Evolutionary conservation across 2,888 invertebrate genomes (phyloP), one percentile per base, ranked within the genome.

Genomic region (Uloborus plumipes): DNA sequence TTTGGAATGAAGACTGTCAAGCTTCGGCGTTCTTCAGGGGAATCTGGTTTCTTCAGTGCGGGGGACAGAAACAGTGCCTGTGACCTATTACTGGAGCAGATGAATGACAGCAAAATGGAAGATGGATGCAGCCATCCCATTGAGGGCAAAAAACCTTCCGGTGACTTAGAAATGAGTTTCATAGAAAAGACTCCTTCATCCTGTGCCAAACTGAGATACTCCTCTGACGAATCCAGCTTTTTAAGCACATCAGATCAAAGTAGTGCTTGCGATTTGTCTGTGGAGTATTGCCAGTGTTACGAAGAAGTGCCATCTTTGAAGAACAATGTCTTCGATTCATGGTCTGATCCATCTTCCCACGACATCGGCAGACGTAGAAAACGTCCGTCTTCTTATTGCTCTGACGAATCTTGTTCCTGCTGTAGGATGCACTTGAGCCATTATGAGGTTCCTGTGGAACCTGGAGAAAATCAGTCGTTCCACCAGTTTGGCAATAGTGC

Each of bases 11-110:
- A 84, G 26, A 79, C 84, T 4, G 83, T 73, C 67, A 84, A 84
- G 70, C 61, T 81, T 16, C 47, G 84, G 50, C 77, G 84, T 20
- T 72, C 78, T 77, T 95, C 95, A 22, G 95, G 95, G 88, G 96
- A 96, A 89, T 94, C 94, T 86, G 96, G 96, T 22, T 95, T 96
- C 88, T 96, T 95, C 91, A 95, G 95, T 75, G 95, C 94, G 87
- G 87, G 87, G 1, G 86, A 85, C 64, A 76, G 84, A 49, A 84
- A 71, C 26, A 84, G 84, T 49, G 71, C 74, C 13, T 84, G 84
- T 65, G 84, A 84, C 53, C 31, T 84, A 20, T 39, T 39, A 9
- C 39, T 39, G 39, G 39, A 39, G 39, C 39, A 39, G 9, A 39
- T 39, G 39, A 7, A 39, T 39, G 39, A 39, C 39, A 6, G 6